Conservation (phyloP, 2,113 vertebrate species). For the Numida meleagris region DNA sequence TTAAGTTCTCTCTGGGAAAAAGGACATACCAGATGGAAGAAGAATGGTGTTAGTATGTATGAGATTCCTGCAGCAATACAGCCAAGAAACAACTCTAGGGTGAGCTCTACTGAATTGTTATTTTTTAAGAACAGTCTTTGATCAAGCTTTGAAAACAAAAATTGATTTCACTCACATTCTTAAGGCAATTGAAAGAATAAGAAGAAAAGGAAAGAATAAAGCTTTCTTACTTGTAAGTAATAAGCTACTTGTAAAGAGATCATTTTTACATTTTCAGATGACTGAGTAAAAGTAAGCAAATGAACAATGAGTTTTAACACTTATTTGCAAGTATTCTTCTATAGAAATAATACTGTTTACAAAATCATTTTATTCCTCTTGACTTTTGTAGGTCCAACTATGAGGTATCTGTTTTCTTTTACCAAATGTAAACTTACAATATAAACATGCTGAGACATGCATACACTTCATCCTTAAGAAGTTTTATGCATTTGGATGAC, state of each 20-base stretch:
- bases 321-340: not conserved
- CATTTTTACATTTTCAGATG: not conserved
- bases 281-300: not conserved
- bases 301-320: not conserved
- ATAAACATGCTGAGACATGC: not conserved
- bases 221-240: not conserved
- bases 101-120: not conserved
- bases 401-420: not conserved
- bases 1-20: not conserved
- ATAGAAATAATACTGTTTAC: not conserved
- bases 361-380: not conserved
- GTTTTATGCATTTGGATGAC: not conserved
- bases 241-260: not conserved
- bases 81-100: not conserved
- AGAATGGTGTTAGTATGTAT: not conserved
- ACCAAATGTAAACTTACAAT: not conserved
- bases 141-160: not conserved
- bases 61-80: not conserved
- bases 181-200: not conserved
- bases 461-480: not conserved
- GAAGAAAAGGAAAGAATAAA: not conserved
- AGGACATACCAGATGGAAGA: not conserved
- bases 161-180: not conserved
- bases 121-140: not conserved
- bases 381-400: not conserved